Evolutionary conservation across 2,113 vertebrate species (phyloP), one percentile per base, ranked within the genome.

Genomic region (Myocastor coypus): DNA sequence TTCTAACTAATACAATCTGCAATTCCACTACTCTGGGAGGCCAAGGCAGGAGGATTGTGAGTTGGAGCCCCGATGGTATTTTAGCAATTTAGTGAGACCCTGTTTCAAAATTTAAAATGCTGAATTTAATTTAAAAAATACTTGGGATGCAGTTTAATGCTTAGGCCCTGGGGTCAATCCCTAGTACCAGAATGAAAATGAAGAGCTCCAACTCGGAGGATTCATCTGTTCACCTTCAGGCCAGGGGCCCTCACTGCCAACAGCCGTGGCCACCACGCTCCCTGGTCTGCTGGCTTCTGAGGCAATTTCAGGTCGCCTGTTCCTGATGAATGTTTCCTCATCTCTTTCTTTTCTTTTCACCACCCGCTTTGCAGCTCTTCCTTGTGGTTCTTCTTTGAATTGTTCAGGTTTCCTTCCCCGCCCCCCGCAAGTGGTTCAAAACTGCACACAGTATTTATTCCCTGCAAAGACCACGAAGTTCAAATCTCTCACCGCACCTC

Each of bases 351-450:
- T 32, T 83, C 32, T 16, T 64, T 40, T 52, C 63, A 83, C 57
- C 61, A 20, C 14, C 55, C 73, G 50, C 30, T 61, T 64, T 75
- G 63, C 32, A 87, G 37, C 14, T 37, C 77, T 81, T 66, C 81
- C 69, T 46, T 88, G 9, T 68, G 61, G 17, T 77, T 94, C 80
- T 91, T 83, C 77, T 81, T 42, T 84, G 68, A 93, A 52, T 37
- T 19, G 28, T 68, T 69, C 57, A 64, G 64, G 28, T 93, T 86
- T 26, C 22, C 83, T 81, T 63, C 52, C 55, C 59, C 24, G 30
- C 11, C 57, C 52, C 55, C 59, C 24, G 30, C 11, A 40, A 17
- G 42, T 6, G 63, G 5, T 10, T 46, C 42, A 63, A 69, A 63
- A 69, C 7, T 34, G 50, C 46, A 32, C 14, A 59, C 22, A 88